phyloP scores from a whole-genome alignment of 2,113 vertebrate species.

The Numenius arquata region DNA sequence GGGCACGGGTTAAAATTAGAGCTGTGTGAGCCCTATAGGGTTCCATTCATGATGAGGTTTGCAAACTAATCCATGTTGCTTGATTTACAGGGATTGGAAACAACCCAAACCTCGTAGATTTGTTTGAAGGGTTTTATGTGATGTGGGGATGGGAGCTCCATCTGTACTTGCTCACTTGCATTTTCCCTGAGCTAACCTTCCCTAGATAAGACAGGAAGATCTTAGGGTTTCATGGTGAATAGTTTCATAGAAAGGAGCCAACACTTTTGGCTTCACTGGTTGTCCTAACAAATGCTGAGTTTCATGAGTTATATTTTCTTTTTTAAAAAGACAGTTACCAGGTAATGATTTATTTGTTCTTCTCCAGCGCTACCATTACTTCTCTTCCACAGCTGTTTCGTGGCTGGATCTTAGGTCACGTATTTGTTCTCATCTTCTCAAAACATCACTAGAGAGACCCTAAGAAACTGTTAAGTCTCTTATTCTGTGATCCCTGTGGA shows the following conservation, averaged over 20 bases:
- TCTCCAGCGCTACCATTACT: neutral
- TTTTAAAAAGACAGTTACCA: neutral
- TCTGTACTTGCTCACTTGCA: neutral
- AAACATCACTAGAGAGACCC: neutral
- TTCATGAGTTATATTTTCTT: neutral
- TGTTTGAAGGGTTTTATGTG: slow-evolving; percentile 12
- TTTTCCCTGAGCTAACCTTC: neutral
- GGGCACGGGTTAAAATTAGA: neutral
- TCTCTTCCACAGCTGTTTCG: neutral
- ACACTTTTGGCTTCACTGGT: neutral
- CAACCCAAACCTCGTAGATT: neutral
- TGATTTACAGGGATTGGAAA: slow-evolving; percentile 27
- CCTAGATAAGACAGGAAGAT: neutral
- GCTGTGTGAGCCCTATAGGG: neutral
- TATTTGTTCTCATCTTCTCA: neutral
- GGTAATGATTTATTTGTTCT: neutral
- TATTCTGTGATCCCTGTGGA: neutral
- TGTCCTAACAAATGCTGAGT: neutral
- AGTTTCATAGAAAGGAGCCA: neutral
- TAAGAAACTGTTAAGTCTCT: neutral
- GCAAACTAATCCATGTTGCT: neutral
- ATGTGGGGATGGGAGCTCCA: neutral
- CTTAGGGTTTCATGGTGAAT: neutral
- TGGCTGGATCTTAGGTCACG: neutral
- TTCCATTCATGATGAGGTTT: slow-evolving; percentile 23